A percentile compares a stretch with the other conserved stretches of the same genome.
phyloP scores from a whole-genome alignment of 2,113 vertebrate species.

The Pelvicachromis taeniatus region DNA sequence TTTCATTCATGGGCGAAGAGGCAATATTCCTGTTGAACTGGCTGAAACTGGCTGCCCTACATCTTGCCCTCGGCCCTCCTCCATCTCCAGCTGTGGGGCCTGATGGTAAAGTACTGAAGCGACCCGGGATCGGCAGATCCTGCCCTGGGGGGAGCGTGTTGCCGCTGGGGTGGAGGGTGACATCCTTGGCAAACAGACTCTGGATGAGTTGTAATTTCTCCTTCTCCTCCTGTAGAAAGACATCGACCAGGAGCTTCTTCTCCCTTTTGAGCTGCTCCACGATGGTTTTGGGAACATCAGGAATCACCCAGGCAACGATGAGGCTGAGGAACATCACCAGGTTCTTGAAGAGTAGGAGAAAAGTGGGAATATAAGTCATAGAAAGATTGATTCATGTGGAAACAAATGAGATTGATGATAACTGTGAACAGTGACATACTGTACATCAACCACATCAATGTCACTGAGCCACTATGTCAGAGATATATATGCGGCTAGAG shows the following conservation, averaged over 20 bases:
- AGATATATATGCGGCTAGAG: background rate
- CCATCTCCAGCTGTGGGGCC: constrained; percentile 9
- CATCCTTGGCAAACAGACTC: constrained; percentile 72
- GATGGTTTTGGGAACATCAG: constrained; percentile 92
- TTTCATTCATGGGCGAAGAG: constrained; percentile 27
- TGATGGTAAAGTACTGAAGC: constrained; percentile 59
- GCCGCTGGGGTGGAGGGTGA: background rate
- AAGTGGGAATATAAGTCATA: background rate
- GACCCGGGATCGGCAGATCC: constrained; percentile 12
- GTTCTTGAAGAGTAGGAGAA: constrained; percentile 73
- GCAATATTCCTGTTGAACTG: constrained; percentile 67
- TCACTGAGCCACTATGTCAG: background rate
- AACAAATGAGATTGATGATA: background rate
- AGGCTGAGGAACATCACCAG: constrained; percentile 94
- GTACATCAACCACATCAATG: background rate
- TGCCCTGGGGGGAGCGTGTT: background rate
- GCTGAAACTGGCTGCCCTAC: constrained; percentile 80
- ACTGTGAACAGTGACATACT: background rate
- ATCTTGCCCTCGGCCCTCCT: constrained; percentile 59
- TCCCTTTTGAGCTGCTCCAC: constrained; percentile 92
- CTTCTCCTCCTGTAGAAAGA: constrained; percentile 91
- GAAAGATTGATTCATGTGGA: background rate
- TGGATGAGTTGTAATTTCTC: constrained; percentile 78
- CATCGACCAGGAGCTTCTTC: constrained; percentile 88
- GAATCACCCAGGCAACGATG: constrained; percentile 94